Base-by-base conservation (phyloP, 2,113 vertebrate species). In the Pluvianellus socialis region DNA sequence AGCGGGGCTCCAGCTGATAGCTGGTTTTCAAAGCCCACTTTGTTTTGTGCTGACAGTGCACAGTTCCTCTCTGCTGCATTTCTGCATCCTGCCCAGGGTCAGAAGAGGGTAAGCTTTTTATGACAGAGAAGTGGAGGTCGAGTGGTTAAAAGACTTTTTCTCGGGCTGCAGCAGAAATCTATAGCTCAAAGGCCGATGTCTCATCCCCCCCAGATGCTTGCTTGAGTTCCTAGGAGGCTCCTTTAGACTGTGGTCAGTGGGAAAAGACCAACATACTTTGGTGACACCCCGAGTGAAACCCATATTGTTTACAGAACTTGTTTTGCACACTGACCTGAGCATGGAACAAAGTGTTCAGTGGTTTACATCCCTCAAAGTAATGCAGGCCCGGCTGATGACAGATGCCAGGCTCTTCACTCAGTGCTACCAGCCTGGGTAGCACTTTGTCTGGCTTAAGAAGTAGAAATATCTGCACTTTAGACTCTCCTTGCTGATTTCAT, bases 1-100 rank as follows among this genome's bases (percentile, higher is more conserved):
- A 28, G 12, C 0, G 0, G 14, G 35, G 58, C 23, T 92, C 30
- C 49, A 52, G 42, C 12, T 47, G 14, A 32, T 0, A 0, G 18
- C 58, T 55, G 22, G 2, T 72, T 94, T 92, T 28, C 58, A 68
- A 70, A 79, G 16, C 28, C 50, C 40, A 2, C 33, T 59, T 55
- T 79, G 35, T 27, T 63, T 71, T 44, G 4, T 55, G 27, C 45
- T 50, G 30, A 49, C 2, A 52, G 18, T 22, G 20, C 44, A 32
- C 45, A 90, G 28, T 21, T 90, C 30, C 32, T 63, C 45, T 65
- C 59, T 52, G 5, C 14, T 56, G 14, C 32, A 9, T 45, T 88
- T 73, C 80, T 91, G 40, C 30, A 72, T 65, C n/a, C 35, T 56
- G 5, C 7, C 32, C 8, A 18, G 8, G 26, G 23, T 38, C 40